These are phyloP conservation scores for Vanessa tameamea DNA, from an alignment of 1,140 invertebrate genomes.

Conservation along the genomic window DNA sequence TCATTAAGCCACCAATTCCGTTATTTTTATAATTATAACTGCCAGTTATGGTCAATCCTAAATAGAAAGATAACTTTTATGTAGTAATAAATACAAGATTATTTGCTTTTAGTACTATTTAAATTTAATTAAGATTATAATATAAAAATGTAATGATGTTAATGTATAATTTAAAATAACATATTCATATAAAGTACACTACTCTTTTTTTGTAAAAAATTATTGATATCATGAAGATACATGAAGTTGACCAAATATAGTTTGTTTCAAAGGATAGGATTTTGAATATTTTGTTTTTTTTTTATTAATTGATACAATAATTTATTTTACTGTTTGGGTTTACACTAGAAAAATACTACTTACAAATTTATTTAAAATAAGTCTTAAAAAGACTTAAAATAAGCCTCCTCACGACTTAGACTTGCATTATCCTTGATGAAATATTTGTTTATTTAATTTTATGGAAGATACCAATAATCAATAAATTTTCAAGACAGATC, in stretches of 20 bases:
- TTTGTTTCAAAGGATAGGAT: neutral
- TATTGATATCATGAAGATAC: neutral
- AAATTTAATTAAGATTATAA: no score
- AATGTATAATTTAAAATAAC: no score
- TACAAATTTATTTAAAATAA: neutral
- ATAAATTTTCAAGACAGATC: slow-evolving; percentile 13
- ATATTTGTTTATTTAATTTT: slow-evolving; percentile 4
- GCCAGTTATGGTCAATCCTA: neutral
- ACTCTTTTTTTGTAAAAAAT: no score
- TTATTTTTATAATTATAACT: neutral
- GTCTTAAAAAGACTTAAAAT: neutral
- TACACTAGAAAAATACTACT: neutral
- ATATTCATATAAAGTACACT: no score
- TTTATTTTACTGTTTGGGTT: neutral
- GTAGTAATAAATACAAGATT: no score
- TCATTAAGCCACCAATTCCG: neutral
- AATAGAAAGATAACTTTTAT: slow-evolving; percentile 7
- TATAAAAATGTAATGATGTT: no score
- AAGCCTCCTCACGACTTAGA: neutral
- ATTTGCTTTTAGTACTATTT: no score
- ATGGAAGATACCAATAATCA: slow-evolving; percentile 8
- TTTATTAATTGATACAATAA: no score
- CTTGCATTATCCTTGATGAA: neutral
- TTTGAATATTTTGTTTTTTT: neutral
- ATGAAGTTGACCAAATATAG: no score